Percentiles rank a stretch among this genome's conserved stretches.
These are phyloP conservation scores for Heliothis virescens DNA, from an alignment of 1,140 invertebrate species.

Conservation along the genomic window DNA sequence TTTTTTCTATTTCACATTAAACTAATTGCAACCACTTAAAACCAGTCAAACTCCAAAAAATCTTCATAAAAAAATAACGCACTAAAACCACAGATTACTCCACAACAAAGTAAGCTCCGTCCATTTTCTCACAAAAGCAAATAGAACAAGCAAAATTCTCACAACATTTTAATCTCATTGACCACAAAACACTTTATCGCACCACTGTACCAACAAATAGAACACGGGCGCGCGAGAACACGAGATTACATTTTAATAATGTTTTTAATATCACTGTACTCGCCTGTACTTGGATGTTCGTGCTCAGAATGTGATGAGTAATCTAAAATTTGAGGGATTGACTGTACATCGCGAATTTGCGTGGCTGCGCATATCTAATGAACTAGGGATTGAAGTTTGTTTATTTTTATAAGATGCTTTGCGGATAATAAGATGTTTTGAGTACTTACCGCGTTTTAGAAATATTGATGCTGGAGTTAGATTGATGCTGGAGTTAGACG, in stretches of 20 bases:
- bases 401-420: background rate
- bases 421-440: no score
- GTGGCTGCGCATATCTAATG: slow-evolving; percentile 1
- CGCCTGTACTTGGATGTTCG: slow-evolving; percentile 27
- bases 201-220: slow-evolving; percentile 20
- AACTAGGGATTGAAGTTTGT: background rate
- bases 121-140: background rate
- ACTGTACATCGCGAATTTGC: slow-evolving; percentile 2
- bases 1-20: background rate
- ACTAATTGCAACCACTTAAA: background rate
- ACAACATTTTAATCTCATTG: background rate
- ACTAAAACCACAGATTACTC: no score
- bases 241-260: slow-evolving; percentile 46
- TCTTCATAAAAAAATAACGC: no score
- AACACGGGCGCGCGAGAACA: slow-evolving; percentile 3
- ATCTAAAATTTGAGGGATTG: slow-evolving; percentile 33
- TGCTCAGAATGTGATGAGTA: slow-evolving; percentile 26
- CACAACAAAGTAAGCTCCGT: background rate
- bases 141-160: slow-evolving; percentile 25
- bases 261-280: slow-evolving; percentile 41
- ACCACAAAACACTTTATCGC: slow-evolving; percentile 23
- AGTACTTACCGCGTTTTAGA: no score
- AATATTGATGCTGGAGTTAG: no score
- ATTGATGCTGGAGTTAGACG: no score
- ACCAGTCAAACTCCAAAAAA: background rate